Percentiles rank a stretch among this genome's conserved stretches.
These are phyloP conservation scores for Gila orcuttii DNA, from an alignment of 2,113 vertebrate species.

Conservation along the genomic window DNA sequence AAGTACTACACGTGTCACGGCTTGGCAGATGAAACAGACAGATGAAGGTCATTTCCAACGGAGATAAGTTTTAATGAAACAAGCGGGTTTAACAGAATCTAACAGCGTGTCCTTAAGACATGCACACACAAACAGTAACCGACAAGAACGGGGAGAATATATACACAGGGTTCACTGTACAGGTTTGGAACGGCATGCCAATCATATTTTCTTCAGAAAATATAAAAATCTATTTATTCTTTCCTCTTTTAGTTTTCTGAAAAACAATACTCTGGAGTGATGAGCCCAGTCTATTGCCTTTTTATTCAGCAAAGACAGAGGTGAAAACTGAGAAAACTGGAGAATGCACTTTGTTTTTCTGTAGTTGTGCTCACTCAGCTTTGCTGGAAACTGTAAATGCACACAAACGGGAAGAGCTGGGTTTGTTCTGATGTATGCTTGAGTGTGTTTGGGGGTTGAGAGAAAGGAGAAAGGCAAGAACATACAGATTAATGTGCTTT, in stretches of 20 bases:
- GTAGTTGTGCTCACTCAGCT: slow-evolving; percentile 10
- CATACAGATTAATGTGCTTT: slow-evolving; percentile 27
- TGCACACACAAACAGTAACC: no score
- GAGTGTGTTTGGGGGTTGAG: not conserved
- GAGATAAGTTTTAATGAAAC: no score
- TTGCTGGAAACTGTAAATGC: slow-evolving; percentile 22
- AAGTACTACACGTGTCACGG: not conserved
- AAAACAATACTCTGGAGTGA: not conserved
- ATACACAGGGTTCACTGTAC: not conserved
- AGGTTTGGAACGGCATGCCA: not conserved
- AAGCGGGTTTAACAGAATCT: no score
- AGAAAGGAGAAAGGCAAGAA: slow-evolving; percentile 9
- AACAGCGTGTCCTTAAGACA: no score
- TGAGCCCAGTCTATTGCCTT: not conserved
- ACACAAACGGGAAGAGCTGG: not conserved
- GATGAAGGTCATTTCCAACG: no score
- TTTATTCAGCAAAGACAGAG: not conserved
- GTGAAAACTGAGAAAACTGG: not conserved
- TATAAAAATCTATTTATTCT: not conserved
- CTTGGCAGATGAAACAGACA: no score
- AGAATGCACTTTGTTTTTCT: slow-evolving; percentile 10
- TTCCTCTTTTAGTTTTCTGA: not conserved
- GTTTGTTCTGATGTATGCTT: not conserved
- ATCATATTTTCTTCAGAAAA: not conserved
- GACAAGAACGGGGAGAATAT: no score